Conservation (phyloP, 2,888 invertebrate species). For the Ochlodes sylvanus region DNA sequence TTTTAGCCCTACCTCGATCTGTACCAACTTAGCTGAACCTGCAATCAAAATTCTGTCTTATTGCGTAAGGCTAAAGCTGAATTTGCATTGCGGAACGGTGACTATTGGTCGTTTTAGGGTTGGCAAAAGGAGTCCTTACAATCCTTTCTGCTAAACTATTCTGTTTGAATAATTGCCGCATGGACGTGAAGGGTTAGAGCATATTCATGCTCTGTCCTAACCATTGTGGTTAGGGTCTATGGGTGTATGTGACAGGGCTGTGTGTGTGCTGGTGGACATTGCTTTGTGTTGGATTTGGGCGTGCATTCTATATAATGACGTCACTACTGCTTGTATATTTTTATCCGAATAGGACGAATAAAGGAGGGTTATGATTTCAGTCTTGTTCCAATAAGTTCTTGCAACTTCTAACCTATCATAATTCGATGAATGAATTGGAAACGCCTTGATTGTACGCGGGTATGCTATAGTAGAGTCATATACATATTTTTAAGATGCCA, state of each 20-base stretch:
- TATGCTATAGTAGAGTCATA: too few relatives aligned
- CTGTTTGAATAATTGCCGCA: constrained; percentile 86
- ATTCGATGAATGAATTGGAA: too few relatives aligned
- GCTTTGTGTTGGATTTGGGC: constrained; percentile 26
- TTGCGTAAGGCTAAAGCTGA: constrained; percentile 23
- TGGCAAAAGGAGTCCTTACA: constrained; percentile 63
- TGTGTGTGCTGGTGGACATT: constrained; percentile 38
- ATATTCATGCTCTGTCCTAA: constrained; percentile 78
- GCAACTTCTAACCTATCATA: too few relatives aligned
- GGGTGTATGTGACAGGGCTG: constrained; percentile 38
- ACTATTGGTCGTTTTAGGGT: constrained; percentile 11
- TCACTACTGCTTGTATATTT: not conserved
- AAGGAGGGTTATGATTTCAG: too few relatives aligned
- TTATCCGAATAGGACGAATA: not conserved
- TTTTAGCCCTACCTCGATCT: constrained; percentile 38
- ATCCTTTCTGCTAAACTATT: constrained; percentile 86
- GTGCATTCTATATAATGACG: constrained; percentile 17
- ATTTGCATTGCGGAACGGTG: constrained; percentile 36
- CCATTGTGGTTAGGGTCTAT: constrained; percentile 69
- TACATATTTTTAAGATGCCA: too few relatives aligned
- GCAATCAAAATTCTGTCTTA: constrained; percentile 46
- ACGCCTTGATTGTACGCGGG: too few relatives aligned
- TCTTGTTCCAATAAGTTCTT: too few relatives aligned
- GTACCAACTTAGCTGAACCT: constrained; percentile 29
- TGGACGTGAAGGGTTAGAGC: constrained; percentile 83